These are phyloP conservation scores for Patella vulgata DNA, from an alignment of 1,140 invertebrate species.

Conservation along the genomic window DNA sequence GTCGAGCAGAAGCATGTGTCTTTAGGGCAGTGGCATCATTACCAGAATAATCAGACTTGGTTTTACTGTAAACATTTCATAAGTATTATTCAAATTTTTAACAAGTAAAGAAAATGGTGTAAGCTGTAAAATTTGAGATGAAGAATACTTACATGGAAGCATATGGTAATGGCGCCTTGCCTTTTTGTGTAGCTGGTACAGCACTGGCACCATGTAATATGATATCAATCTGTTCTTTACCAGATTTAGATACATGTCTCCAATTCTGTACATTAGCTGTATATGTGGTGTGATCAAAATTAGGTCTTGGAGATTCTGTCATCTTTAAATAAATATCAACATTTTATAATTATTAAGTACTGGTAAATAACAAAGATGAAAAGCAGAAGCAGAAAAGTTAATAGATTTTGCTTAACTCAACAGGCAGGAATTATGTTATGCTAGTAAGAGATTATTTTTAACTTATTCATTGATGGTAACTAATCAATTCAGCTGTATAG, in stretches of 20 bases:
- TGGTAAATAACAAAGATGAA: no score
- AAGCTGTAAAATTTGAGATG: background rate
- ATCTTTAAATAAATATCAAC: slow-evolving; percentile 39
- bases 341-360: background rate
- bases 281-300: slow-evolving; percentile 42
- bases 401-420: no score
- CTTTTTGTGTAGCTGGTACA: slow-evolving; percentile 41
- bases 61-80: slow-evolving; percentile 34
- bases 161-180: slow-evolving; percentile 45
- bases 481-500: no score
- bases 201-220: slow-evolving; percentile 57
- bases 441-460: no score
- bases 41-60: slow-evolving; percentile 39
- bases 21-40: slow-evolving; percentile 32
- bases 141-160: slow-evolving; percentile 52
- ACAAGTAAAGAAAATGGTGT: no score
- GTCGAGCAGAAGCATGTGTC: slow-evolving; percentile 48
- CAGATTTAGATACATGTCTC: slow-evolving; percentile 50
- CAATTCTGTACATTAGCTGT: slow-evolving; percentile 32
- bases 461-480: no score
- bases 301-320: slow-evolving; percentile 42
- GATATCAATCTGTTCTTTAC: slow-evolving; percentile 56
- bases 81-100: no score
- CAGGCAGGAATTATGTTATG: no score
- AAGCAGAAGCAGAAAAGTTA: no score